Conservation (phyloP, 1,140 invertebrate species). For the Diuraphis noxia region DNA sequence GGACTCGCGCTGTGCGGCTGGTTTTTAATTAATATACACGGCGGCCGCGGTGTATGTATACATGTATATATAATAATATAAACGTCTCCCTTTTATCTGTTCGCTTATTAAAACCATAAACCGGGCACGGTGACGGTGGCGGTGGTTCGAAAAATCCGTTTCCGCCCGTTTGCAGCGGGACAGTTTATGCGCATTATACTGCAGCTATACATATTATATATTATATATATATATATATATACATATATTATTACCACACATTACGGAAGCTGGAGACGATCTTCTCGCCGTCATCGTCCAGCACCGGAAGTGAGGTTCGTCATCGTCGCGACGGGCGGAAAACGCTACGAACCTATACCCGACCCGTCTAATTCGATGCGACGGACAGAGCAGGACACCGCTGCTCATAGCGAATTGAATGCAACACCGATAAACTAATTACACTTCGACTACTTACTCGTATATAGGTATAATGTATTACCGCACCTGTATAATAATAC, state of each 20-base stretch:
- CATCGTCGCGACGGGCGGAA: neutral
- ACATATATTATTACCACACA: no score
- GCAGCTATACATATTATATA: no score
- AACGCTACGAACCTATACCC: neutral
- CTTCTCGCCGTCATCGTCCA: neutral
- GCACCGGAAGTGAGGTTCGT: neutral
- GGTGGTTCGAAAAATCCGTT: conserved; percentile 26
- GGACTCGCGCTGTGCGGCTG: conserved; percentile 33
- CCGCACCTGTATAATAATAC: no score
- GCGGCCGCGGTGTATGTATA: neutral
- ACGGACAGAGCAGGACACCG: neutral
- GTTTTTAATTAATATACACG: conserved; percentile 53
- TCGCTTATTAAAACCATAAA: conserved; percentile 52
- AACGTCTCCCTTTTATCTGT: conserved; percentile 50
- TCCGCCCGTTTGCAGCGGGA: neutral
- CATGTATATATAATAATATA: neutral
- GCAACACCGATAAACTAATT: no score
- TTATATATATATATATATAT: neutral
- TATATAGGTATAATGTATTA: no score
- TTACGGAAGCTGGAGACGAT: neutral
- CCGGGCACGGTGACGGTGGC: neutral
- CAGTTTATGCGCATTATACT: neutral
- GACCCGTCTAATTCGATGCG: neutral
- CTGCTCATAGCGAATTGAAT: neutral
- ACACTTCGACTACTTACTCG: no score